These are phyloP conservation scores for Diplazon laetatorius DNA, from an alignment of 2,888 invertebrate species.

Conservation along the genomic window DNA sequence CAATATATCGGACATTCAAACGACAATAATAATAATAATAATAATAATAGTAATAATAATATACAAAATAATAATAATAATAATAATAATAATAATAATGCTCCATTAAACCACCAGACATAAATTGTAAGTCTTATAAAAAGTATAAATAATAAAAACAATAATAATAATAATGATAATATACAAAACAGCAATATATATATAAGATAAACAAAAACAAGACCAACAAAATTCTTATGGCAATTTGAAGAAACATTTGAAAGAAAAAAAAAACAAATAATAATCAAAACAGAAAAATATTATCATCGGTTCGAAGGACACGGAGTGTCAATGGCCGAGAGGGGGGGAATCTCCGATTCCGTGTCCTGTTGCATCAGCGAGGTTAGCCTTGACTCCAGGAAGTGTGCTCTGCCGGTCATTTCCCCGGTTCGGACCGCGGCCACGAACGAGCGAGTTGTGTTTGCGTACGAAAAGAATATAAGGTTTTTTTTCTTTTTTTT, in stretches of 20 bases:
- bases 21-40: neutral
- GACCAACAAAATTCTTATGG: too few species aligned
- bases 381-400: conserved; percentile 80
- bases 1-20: neutral
- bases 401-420: conserved; percentile 72
- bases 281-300: too few species aligned
- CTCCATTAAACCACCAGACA: too few species aligned
- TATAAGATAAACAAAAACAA: too few species aligned
- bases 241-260: too few species aligned
- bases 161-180: neutral
- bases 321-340: conserved; percentile 76
- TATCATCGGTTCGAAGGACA: conserved; percentile 58
- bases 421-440: conserved; percentile 37
- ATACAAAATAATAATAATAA: neutral
- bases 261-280: too few species aligned
- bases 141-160: neutral
- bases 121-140: too few species aligned
- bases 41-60: neutral
- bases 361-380: conserved; percentile 80
- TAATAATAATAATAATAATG: too few species aligned
- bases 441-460: conserved; percentile 34
- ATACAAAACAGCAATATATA: neutral
- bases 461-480: conserved; percentile 28
- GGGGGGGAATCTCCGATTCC: too few species aligned
- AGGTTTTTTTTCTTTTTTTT: too few species aligned